Conservation (phyloP, 2,888 invertebrate species). For the Trilocha varians region DNA sequence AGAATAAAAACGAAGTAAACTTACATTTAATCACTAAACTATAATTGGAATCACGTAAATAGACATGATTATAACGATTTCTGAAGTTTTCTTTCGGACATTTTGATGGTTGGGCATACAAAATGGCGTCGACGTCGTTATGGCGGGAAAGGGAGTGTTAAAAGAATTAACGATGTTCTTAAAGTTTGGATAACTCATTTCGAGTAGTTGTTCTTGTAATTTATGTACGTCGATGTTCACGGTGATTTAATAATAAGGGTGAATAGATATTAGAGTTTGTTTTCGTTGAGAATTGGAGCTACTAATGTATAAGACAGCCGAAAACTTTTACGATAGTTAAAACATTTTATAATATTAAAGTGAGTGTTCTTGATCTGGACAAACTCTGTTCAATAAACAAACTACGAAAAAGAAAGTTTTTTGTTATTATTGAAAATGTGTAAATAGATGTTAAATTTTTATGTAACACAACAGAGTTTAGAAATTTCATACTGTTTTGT, state of each 20-base stretch:
- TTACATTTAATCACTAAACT: conserved; percentile 32
- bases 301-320: not conserved
- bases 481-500: too few species aligned
- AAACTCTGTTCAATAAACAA: too few species aligned
- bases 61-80: conserved; percentile 36
- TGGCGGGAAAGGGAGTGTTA: conserved; percentile 15
- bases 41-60: conserved; percentile 30
- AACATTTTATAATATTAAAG: too few species aligned
- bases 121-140: conserved; percentile 19
- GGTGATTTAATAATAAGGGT: not conserved
- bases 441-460: too few species aligned
- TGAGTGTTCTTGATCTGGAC: too few species aligned
- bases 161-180: conserved; percentile 26
- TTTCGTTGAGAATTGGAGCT: not conserved
- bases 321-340: too few species aligned
- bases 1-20: conserved; percentile 14
- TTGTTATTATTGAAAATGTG: too few species aligned
- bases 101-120: conserved; percentile 17
- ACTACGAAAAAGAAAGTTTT: too few species aligned
- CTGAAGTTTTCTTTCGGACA: conserved; percentile 18
- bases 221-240: conserved; percentile 1
- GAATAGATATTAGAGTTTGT: not conserved
- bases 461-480: too few species aligned
- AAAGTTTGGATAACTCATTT: conserved; percentile 22
- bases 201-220: conserved; percentile 14